Evolutionary conservation across 2,797 vertebrate genomes (phyloP).

Genomic region (Acanthurus tractus): DNA sequence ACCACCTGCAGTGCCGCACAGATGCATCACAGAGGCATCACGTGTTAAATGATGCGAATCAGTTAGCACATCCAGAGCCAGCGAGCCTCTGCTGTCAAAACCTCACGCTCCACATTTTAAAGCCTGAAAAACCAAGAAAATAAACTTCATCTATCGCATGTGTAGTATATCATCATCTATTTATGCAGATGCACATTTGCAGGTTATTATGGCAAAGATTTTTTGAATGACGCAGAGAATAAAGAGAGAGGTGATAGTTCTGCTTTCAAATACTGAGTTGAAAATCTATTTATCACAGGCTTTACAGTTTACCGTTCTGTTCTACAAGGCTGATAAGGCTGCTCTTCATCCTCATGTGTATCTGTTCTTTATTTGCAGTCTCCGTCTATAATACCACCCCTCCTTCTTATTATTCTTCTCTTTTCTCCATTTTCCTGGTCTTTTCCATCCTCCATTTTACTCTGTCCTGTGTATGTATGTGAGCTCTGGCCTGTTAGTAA

Average conservation of each 20-base stretch:
- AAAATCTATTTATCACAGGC: not conserved
- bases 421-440: constrained; percentile 15
- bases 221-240: not conserved
- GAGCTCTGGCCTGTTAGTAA: constrained; percentile 39
- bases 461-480: constrained; percentile 18
- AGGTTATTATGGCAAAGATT: not conserved
- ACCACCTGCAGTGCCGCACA: constrained; percentile 59
- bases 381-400: not conserved
- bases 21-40: constrained; percentile 37
- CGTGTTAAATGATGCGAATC: constrained; percentile 56
- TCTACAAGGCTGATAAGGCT: constrained; percentile 19
- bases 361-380: constrained; percentile 1
- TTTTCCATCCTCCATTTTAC: constrained; percentile 34
- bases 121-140: not conserved
- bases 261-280: not conserved
- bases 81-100: constrained; percentile 19
- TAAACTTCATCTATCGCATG: not conserved
- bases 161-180: no score
- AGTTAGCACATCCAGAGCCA: constrained; percentile 26
- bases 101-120: not conserved
- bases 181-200: not conserved
- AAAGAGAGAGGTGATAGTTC: not conserved
- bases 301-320: constrained; percentile 16
- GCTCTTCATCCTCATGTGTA: constrained; percentile 26
- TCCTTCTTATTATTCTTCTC: not conserved